phyloP scores from a whole-genome alignment of 2,113 vertebrate genomes.

The Sapayoa aenigma region DNA sequence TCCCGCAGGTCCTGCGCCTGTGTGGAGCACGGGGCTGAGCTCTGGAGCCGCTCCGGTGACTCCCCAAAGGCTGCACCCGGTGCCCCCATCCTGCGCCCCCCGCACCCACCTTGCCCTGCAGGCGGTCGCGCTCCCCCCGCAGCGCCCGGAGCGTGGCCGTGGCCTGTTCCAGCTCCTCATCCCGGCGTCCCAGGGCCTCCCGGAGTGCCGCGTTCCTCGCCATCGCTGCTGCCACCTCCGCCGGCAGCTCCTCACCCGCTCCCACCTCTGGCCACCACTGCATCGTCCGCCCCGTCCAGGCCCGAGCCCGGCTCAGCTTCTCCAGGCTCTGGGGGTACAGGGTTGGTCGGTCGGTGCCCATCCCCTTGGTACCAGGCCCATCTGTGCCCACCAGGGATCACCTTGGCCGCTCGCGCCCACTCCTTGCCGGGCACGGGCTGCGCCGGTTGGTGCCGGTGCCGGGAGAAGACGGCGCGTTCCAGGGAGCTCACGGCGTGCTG shows the following conservation, averaged over 20 bases:
- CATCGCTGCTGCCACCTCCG: not conserved
- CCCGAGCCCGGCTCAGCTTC: slow-evolving; percentile 71
- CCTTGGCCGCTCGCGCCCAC: slow-evolving; percentile 66
- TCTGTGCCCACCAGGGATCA: not conserved
- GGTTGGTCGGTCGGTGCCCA: rapidly evolving
- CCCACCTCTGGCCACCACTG: slow-evolving; percentile 12
- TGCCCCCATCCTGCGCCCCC: not conserved
- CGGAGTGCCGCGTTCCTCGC: slow-evolving; percentile 70
- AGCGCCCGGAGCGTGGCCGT: slow-evolving; percentile 46
- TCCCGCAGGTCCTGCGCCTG: slow-evolving; percentile 78
- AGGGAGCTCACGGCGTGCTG: slow-evolving; percentile 81
- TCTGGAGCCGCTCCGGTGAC: not conserved
- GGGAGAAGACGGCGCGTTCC: slow-evolving; percentile 76
- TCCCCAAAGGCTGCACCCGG: not conserved
- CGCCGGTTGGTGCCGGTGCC: slow-evolving; percentile 58
- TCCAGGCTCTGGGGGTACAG: slow-evolving; percentile 69
- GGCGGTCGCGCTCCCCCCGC: slow-evolving; percentile 74
- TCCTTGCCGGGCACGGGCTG: not conserved
- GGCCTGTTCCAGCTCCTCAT: slow-evolving; percentile 69
- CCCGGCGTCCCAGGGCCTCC: slow-evolving; percentile 44
- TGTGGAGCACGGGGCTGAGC: not conserved
- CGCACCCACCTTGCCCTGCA: slow-evolving; percentile 70
- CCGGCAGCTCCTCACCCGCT: not conserved
- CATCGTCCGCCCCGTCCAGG: not conserved
- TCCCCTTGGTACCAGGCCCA: not conserved